These are phyloP conservation scores for Xiphorhynchus erythropygius DNA, from an alignment of 2,797 vertebrate species.

Conservation along the genomic window DNA sequence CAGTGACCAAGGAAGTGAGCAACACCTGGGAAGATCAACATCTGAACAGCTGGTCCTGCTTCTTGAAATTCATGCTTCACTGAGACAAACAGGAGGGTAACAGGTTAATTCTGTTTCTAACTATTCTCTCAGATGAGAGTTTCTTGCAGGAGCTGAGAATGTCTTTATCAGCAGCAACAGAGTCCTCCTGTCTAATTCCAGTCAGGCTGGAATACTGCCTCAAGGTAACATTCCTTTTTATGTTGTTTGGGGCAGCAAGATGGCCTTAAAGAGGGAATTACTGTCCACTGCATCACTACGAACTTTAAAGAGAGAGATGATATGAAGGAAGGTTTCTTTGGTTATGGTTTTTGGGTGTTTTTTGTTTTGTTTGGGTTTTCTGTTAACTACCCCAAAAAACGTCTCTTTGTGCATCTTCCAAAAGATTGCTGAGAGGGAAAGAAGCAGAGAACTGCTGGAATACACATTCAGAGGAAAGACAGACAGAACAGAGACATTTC, in stretches of 20 bases:
- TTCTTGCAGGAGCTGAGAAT: not conserved
- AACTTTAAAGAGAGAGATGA: not conserved
- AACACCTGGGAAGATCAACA: not conserved
- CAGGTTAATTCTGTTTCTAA: not conserved
- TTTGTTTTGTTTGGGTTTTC: not conserved
- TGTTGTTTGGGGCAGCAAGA: not conserved
- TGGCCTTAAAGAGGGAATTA: not conserved
- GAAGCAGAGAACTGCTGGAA: not conserved
- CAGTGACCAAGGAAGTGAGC: not conserved
- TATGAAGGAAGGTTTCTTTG: not conserved
- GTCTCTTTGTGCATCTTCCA: not conserved
- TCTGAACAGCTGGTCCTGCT: not conserved
- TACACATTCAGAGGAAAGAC: not conserved
- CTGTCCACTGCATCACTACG: not conserved
- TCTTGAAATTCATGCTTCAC: not conserved
- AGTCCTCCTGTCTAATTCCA: not conserved
- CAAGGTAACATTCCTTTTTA: not conserved
- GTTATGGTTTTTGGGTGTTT: not conserved
- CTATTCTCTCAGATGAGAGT: not conserved
- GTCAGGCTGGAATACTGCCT: slow-evolving; percentile 16
- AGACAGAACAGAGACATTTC: not conserved
- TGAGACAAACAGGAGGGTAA: not conserved
- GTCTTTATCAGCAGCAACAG: not conserved
- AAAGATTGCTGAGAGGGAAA: not conserved
- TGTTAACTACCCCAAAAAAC: not conserved